phyloP scores from a whole-genome alignment of 2,888 invertebrate species.

The Nebria salina region DNA sequence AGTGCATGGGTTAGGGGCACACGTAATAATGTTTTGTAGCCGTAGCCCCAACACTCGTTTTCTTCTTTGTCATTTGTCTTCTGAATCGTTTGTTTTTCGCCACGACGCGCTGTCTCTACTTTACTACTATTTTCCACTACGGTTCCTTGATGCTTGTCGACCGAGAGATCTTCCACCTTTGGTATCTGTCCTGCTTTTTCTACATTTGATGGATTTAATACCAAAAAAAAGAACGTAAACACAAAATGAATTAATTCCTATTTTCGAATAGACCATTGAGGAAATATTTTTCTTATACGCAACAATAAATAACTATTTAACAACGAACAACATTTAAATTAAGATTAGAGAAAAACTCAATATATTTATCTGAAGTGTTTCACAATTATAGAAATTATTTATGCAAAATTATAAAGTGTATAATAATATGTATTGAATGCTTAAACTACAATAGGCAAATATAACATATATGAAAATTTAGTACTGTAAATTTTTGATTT shows the following conservation, averaged over 20 bases:
- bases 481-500: too few species aligned
- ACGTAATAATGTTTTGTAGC: constrained; percentile 42
- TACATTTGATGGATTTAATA: background rate
- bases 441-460: too few species aligned
- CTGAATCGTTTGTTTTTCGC: constrained; percentile 40
- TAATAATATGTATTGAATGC: too few species aligned
- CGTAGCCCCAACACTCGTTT: constrained; percentile 12
- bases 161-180: background rate
- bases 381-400: too few species aligned
- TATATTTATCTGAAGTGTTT: too few species aligned
- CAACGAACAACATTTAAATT: too few species aligned
- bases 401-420: too few species aligned
- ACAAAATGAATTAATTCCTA: background rate
- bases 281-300: background rate
- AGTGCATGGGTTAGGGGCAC: constrained; percentile 32
- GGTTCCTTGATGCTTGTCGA: background rate
- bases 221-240: background rate
- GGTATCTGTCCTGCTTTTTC: background rate
- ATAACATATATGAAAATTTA: too few species aligned
- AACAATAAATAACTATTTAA: too few species aligned
- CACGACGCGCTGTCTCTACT: background rate
- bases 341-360: too few species aligned
- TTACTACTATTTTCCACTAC: background rate
- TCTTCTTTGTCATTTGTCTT: constrained; percentile 39
- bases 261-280: background rate